These are phyloP conservation scores for Meteorus colon DNA, from an alignment of 2,888 invertebrate genomes.

Conservation along the genomic window DNA sequence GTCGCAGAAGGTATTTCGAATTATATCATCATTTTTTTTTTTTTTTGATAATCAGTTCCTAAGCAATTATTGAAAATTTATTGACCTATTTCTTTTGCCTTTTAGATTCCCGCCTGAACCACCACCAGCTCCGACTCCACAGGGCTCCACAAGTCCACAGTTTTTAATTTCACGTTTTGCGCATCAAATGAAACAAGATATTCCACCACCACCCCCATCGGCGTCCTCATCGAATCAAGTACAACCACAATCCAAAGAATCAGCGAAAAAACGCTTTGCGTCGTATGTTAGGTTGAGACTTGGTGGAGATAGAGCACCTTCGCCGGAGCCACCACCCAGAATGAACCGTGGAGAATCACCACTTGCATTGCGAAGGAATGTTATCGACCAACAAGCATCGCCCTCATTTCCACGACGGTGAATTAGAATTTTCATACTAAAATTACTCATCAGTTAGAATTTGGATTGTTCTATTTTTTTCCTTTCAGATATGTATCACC, in stretches of 20 bases:
- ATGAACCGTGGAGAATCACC: conserved; percentile 74
- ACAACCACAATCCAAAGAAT: conserved; percentile 63
- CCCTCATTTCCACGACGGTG: conserved; percentile 72
- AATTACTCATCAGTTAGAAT: conserved; percentile 15
- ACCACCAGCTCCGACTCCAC: conserved; percentile 63
- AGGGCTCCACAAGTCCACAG: conserved; percentile 68
- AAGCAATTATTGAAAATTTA: background rate
- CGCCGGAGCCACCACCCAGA: conserved; percentile 71
- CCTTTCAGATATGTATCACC: conserved; percentile 76
- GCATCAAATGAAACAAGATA: conserved; percentile 68
- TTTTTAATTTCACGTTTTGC: conserved; percentile 70
- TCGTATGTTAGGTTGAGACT: conserved; percentile 88
- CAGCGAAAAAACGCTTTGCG: conserved; percentile 84
- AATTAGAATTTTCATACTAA: background rate
- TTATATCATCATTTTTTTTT: background rate
- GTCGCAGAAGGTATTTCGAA: conserved; percentile 65
- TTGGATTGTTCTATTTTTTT: background rate
- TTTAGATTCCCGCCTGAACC: conserved; percentile 70
- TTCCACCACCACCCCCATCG: conserved; percentile 53
- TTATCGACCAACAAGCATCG: conserved; percentile 75
- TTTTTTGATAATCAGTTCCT: background rate
- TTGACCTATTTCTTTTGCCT: background rate
- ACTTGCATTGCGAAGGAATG: conserved; percentile 77
- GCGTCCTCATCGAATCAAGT: conserved; percentile 57
- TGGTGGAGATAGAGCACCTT: conserved; percentile 74